Base-by-base conservation (phyloP, 2,797 vertebrate species). In the Sternotherus odoratus region DNA sequence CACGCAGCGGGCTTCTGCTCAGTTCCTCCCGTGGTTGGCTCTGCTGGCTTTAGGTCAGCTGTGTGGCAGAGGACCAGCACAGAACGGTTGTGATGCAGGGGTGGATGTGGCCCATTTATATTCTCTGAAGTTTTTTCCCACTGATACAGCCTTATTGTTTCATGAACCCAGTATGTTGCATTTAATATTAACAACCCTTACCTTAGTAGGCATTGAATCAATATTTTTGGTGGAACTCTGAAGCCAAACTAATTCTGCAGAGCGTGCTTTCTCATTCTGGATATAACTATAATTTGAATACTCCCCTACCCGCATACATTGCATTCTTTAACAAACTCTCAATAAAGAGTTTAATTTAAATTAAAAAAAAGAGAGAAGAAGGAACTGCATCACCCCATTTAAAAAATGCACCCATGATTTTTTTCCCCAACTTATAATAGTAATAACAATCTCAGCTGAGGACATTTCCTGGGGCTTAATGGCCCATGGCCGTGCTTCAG, bases 381-480 rank as follows among this genome's bases (percentile, higher is more conserved):
- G 50, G 89, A 95, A 81, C 26, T 86, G 39, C 69, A 85, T 83
- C 36, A 53, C 30, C 93, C n/a, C 2, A 74, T 92, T 95, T 83
- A 24, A 56, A 81, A 87, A 88, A 82, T 51, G 79, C 28, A 74
- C 46, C 12, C 0, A 0, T 86, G 66, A 79, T 83, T 46, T 54
- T 79, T 88, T 87, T 74, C 77, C 77, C 94, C 1, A 3, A 36
- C 4, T 69, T 91, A 33, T 81, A 95, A 88, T 87, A 93, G 78
- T 77, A 88, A 89, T 94, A 93, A 91, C 89, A 77, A 26, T 77
- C 75, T 92, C 57, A 96, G 78, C 87, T 97, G 82, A 95, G 86
- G 82, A 79, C 94, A 90, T 94, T 97, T 97, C 96, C 84, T 96
- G 92, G 90, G 72, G 91, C 83, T 97, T 96, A 94, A 95, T 86